These are phyloP conservation scores for Channallabes apus DNA, from an alignment of 2,797 vertebrate species.

Conservation along the genomic window DNA sequence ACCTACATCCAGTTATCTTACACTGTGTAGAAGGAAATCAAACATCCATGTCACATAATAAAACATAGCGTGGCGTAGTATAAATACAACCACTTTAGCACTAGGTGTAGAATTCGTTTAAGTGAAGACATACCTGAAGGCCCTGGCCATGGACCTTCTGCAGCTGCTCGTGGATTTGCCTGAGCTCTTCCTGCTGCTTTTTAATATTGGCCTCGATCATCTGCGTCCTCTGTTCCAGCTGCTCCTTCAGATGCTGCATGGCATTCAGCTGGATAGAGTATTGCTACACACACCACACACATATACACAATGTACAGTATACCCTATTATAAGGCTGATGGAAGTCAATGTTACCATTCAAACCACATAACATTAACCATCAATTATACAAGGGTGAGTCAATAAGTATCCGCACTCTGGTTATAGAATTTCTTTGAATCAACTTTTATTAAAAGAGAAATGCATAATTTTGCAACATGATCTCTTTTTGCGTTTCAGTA, in stretches of 20 bases:
- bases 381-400: too few species aligned
- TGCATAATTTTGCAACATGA: too few species aligned
- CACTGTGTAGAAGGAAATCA: neutral
- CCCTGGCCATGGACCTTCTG: slow-evolving; percentile 80
- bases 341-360: neutral
- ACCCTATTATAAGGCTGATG: neutral
- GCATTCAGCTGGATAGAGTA: slow-evolving; percentile 81
- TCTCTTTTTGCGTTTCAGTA: too few species aligned
- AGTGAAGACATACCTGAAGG: slow-evolving; percentile 60
- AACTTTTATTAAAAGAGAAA: too few species aligned
- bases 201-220: slow-evolving; percentile 84
- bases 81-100: neutral
- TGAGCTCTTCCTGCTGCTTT: slow-evolving; percentile 82
- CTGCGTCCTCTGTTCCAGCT: slow-evolving; percentile 84
- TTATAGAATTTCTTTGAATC: too few species aligned
- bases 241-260: slow-evolving; percentile 86
- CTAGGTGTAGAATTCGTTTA: neutral
- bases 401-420: too few species aligned
- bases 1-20: neutral
- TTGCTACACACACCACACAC: slow-evolving; percentile 60
- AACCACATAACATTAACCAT: too few species aligned
- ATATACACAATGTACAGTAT: neutral
- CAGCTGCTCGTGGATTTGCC: slow-evolving; percentile 85
- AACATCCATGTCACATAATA: neutral
- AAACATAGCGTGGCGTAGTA: neutral